Base-by-base conservation (phyloP, 2,797 vertebrate species). In the Sebastes flavidus region DNA sequence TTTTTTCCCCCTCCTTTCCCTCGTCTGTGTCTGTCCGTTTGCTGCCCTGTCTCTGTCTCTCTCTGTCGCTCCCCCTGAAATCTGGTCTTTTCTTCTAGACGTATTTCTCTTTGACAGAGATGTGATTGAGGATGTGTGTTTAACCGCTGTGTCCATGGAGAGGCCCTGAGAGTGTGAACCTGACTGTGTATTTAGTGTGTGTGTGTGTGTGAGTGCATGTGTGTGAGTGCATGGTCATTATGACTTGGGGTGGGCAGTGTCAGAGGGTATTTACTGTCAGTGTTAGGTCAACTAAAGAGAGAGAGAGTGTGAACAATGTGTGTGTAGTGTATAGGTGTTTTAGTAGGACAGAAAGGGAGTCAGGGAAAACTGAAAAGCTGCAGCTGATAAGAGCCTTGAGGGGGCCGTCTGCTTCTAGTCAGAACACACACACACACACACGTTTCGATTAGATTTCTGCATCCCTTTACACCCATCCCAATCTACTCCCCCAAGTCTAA, bases 121-220 rank as follows among this genome's bases (percentile, higher is more conserved):
- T 72, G 71, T 96, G 94, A 96, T 95, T 95, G 92, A 94, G 91
- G 79, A 89, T 95, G 91, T 95, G 91, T 95, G 93, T 91, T 95
- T 93, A 95, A 93, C 91, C 88, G 67, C 91, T 89, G 87, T 90
- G 94, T 94, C 92, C 87, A 92, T 90, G 36, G 71, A 92, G 89
- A 90, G 91, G 89, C 92, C 91, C 89, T 86, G 83, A 92, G 88
- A 94, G 91, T 87, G 89, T 20, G 8, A 85, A 75, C 62, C 86
- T 16, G 24, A 73, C 65, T 91, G 84, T 92, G 91, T 92, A 81
- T 88, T 90, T 88, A 81, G 87, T 67, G 84, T 84, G 82, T 42
- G 38, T 14, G 38, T 14, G 65, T 83, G 54, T 36, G 34, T 36
- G 34, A 12, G 34, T 36, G 34, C 11, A 5, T 36, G 36, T 84